Evolutionary conservation across 2,113 vertebrate species (phyloP).

Genomic region (Orthonyx spaldingii): DNA sequence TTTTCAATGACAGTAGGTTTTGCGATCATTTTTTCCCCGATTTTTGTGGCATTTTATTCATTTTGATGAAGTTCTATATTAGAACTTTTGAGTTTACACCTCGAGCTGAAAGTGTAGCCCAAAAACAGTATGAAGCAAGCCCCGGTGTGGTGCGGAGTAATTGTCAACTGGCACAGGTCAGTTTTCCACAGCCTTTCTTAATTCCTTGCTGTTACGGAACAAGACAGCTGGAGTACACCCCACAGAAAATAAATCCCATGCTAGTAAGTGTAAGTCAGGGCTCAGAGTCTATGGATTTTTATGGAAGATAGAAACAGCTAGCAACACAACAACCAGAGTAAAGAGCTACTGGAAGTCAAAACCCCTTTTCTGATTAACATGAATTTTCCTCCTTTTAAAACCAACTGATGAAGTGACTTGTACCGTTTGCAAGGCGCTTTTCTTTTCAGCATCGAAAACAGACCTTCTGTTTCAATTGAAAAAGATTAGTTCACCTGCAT

Average conservation of each 20-base stretch:
- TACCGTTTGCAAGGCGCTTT: not conserved
- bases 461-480: slow-evolving; percentile 55
- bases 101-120: not conserved
- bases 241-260: not conserved
- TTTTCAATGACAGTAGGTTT: not conserved
- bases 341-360: not conserved
- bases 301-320: not conserved
- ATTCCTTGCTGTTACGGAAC: not conserved
- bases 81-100: not conserved
- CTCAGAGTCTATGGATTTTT: not conserved
- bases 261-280: not conserved
- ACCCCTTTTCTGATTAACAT: not conserved
- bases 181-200: not conserved
- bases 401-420: accelerated
- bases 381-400: not conserved
- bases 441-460: slow-evolving; percentile 29
- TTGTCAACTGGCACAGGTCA: not conserved
- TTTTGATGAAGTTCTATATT: not conserved
- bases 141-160: not conserved
- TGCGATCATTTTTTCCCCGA: not conserved
- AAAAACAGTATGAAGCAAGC: not conserved
- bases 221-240: not conserved
- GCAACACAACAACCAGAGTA: not conserved
- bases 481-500: slow-evolving; percentile 65
- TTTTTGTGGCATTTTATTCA: not conserved